These are phyloP conservation scores for Todiramphus saurophagus DNA, from an alignment of 2,113 vertebrate species.

Conservation along the genomic window DNA sequence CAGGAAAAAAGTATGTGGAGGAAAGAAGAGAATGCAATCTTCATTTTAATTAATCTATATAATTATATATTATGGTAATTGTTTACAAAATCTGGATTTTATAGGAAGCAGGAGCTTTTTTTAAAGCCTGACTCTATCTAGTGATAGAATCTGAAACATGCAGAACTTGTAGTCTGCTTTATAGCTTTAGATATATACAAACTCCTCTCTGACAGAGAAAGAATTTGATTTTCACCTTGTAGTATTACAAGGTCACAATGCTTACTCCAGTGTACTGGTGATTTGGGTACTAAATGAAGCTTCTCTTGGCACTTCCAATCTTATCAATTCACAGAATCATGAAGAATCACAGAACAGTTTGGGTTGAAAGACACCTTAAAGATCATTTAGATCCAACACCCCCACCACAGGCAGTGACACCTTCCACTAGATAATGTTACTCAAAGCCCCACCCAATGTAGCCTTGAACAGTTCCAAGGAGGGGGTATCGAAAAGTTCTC, in stretches of 20 bases:
- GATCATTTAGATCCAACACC: neutral
- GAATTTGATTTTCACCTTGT: neutral
- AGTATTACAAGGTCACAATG: neutral
- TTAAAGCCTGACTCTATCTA: neutral
- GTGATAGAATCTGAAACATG: slow-evolving; percentile 18
- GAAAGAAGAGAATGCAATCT: slow-evolving; percentile 23
- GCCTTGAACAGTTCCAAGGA: neutral
- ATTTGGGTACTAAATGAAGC: neutral
- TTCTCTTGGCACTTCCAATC: neutral
- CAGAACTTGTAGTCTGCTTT: neutral
- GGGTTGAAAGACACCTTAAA: neutral
- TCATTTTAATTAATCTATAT: slow-evolving; percentile 8
- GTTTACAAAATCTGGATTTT: slow-evolving; percentile 25
- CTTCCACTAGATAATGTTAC: neutral
- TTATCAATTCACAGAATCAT: neutral
- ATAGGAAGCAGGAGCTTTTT: neutral
- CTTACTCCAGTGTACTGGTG: neutral
- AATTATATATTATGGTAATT: slow-evolving; percentile 18
- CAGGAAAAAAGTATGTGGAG: neutral
- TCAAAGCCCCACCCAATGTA: neutral
- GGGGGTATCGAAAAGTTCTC: neutral
- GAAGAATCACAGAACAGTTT: neutral
- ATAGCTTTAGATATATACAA: neutral
- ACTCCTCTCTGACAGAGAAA: neutral
- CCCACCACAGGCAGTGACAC: neutral